A percentile compares a stretch with the other conserved stretches of the same genome.
Conservation (phyloP, 1,140 invertebrate species). For the Scylla paramamosain region DNA sequence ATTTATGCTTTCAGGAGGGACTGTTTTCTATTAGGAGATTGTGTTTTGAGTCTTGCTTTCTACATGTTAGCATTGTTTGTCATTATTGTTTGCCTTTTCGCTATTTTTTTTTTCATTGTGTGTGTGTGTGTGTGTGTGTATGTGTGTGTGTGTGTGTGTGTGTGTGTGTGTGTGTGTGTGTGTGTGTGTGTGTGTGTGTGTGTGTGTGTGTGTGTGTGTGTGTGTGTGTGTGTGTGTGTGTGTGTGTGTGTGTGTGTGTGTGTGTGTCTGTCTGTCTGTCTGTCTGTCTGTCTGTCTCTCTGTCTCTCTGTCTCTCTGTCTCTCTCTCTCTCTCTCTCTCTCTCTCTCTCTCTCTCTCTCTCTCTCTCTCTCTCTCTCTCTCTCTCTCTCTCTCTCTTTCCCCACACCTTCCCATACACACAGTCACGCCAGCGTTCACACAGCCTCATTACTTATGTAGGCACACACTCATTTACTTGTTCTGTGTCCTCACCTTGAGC, state of each 20-base stretch:
- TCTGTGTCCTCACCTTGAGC: background rate
- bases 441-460: slow-evolving; percentile 10
- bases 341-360: background rate
- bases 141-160: no score
- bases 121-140: no score
- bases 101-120: no score
- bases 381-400: background rate
- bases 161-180: no score
- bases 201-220: slow-evolving; percentile 42
- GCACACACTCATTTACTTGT: background rate
- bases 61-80: no score
- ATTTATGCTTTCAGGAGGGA: no score
- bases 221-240: no score
- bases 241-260: slow-evolving; percentile 55
- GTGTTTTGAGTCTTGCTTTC: no score
- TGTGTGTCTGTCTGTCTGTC: background rate
- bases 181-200: background rate
- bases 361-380: background rate
- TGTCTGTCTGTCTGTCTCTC: background rate
- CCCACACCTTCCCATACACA: no score
- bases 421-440: background rate
- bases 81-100: no score
- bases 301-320: background rate
- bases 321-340: background rate
- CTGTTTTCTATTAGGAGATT: no score